Evolutionary conservation across 2,888 invertebrate genomes (phyloP), one percentile per base, ranked within the genome.

Genomic region (Eilema depressum): DNA sequence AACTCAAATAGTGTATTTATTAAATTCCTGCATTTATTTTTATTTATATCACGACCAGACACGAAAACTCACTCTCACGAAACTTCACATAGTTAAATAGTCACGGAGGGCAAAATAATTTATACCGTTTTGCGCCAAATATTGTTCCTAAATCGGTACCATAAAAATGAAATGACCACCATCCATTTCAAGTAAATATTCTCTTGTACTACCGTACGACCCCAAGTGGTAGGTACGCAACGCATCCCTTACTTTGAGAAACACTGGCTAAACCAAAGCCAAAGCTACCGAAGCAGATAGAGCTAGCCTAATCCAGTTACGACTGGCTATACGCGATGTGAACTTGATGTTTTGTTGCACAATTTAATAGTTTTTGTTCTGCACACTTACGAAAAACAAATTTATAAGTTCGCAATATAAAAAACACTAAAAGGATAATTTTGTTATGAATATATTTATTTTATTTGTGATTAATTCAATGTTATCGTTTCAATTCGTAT

Each of bases 241-340:
- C 20, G 20, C 8, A 8, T 4, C n/a, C 2, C n/a, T 0, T n/a
- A 53, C 53, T 53, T 53, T 53, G 53, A 53, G 53, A 53, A 53
- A n/a, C 53, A 0, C n/a, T 53, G 53, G n/a, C 10, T 12, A 37
- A 12, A 37, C 33, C 33, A 10, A n/a, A 53, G 20, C 5, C 20
- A 37, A 12, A 37, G 37, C 12, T 14, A 20, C n/a, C n/a, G 17
- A 71, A 53, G n/a, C 20, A 56, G 12, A 61, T 25, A 66, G 17
- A 41, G 56, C 61, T 10, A 63, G 41, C 47, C 59, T 30, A 47
- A 47, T 66, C 47, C 47, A 47, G 47, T 47, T 47, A 1, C 23
- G 20, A 70, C 70, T 41, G 63, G 70, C 41, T 70, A 12, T 17
- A 57, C 25, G 47, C 37, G 41, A 66, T 62, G n/a, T 11, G 11